These are phyloP conservation scores for Sarcophilus harrisii DNA, from an alignment of 2,797 vertebrate species.

Conservation along the genomic window DNA sequence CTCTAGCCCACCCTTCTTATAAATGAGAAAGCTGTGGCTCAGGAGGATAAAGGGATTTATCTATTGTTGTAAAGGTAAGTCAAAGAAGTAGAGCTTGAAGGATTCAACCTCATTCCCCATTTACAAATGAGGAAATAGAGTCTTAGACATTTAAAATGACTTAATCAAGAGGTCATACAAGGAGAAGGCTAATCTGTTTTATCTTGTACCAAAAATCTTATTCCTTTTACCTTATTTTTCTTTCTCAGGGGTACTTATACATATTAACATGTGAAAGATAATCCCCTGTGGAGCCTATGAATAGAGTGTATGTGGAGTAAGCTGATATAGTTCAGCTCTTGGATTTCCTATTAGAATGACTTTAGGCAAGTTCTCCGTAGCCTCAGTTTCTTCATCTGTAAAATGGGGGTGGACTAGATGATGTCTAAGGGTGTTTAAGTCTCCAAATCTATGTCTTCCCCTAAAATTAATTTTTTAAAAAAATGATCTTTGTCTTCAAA, in stretches of 20 bases:
- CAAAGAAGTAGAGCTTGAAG: not conserved
- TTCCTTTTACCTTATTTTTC: not conserved
- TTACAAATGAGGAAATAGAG: not conserved
- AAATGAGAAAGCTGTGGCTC: not conserved
- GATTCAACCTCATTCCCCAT: not conserved
- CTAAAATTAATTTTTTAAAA: not conserved
- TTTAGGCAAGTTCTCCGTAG: not conserved
- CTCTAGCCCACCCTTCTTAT: not conserved
- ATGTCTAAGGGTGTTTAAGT: not conserved
- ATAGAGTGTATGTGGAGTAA: not conserved
- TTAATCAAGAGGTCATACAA: not conserved
- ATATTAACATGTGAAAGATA: not conserved
- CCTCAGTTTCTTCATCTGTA: conserved; percentile 26
- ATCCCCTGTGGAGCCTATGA: not conserved
- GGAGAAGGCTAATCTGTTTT: not conserved
- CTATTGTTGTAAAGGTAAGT: not conserved
- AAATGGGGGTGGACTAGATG: not conserved
- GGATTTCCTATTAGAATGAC: not conserved
- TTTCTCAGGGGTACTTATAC: not conserved
- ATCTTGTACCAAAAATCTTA: not conserved
- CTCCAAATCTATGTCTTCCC: not conserved
- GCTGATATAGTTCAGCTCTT: conserved; percentile 28
- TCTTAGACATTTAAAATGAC: not conserved
- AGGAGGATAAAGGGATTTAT: not conserved
- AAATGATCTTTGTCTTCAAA: not conserved